Evolutionary conservation across 2,888 invertebrate genomes (phyloP).

Genomic region (Microctonus brassicae): DNA sequence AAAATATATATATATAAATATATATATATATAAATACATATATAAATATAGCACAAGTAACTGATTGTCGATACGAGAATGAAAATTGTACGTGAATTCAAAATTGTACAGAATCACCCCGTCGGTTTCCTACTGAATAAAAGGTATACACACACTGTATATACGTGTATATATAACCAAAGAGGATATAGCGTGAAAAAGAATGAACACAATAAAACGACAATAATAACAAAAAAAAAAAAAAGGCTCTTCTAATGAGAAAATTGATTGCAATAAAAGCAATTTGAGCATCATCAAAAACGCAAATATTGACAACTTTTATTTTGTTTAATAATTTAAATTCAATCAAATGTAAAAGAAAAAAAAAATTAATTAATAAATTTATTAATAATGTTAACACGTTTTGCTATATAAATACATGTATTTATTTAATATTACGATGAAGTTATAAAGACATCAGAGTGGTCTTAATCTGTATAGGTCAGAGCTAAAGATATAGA

Average conservation of each 20-base stretch:
- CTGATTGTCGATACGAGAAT: constrained; percentile 4
- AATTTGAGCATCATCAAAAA: neutral
- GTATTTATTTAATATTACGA: neutral
- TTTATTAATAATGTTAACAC: too few species aligned
- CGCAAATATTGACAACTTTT: too few species aligned
- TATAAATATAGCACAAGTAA: neutral
- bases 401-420: too few species aligned
- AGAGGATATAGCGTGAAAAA: neutral
- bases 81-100: neutral
- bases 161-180: neutral
- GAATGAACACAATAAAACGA: neutral
- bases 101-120: constrained; percentile 5
- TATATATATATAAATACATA: neutral
- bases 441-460: neutral
- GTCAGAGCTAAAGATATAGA: neutral
- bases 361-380: too few species aligned
- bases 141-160: neutral
- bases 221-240: neutral
- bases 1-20: too few species aligned
- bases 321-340: too few species aligned
- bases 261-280: neutral
- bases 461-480: neutral
- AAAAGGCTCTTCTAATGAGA: too few species aligned
- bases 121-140: neutral
- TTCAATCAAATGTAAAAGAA: too few species aligned